Percentiles rank a stretch among this genome's conserved stretches.
phyloP scores from a whole-genome alignment of 2,797 vertebrate genomes.

The Rousettus madagascariensis region DNA sequence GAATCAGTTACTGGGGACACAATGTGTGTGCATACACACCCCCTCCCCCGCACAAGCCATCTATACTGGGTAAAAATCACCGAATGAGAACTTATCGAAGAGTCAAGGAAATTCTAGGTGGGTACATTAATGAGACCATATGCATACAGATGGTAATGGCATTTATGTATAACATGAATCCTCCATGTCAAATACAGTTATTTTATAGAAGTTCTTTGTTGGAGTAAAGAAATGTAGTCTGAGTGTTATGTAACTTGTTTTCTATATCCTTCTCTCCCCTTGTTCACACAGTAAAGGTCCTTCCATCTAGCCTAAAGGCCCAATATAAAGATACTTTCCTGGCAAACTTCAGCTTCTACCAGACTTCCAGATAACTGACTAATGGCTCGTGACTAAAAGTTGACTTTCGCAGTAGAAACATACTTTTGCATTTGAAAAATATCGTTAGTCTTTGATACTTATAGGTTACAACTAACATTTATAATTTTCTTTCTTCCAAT shows the following conservation, averaged over 20 bases:
- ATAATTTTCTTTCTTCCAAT: neutral
- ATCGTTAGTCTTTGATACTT: neutral
- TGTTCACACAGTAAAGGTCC: neutral
- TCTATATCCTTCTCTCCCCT: neutral
- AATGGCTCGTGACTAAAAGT: neutral
- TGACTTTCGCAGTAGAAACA: neutral
- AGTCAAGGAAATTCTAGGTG: neutral
- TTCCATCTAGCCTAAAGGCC: neutral
- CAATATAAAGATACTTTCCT: neutral
- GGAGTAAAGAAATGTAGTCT: neutral
- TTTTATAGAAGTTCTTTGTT: neutral
- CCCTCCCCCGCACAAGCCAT: neutral
- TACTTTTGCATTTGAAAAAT: neutral
- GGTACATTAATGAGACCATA: neutral
- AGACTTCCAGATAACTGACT: neutral
- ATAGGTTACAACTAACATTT: neutral
- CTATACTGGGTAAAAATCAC: neutral
- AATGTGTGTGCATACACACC: fast-evolving
- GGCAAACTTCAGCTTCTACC: neutral
- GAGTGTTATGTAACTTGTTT: neutral
- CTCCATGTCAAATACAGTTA: neutral
- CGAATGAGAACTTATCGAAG: neutral
- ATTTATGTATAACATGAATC: neutral
- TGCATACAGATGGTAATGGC: neutral
- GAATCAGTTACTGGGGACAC: slow-evolving; percentile 32